These are phyloP conservation scores for Hypomecis atomaria DNA, from an alignment of 2,888 invertebrate species.

Conservation along the genomic window DNA sequence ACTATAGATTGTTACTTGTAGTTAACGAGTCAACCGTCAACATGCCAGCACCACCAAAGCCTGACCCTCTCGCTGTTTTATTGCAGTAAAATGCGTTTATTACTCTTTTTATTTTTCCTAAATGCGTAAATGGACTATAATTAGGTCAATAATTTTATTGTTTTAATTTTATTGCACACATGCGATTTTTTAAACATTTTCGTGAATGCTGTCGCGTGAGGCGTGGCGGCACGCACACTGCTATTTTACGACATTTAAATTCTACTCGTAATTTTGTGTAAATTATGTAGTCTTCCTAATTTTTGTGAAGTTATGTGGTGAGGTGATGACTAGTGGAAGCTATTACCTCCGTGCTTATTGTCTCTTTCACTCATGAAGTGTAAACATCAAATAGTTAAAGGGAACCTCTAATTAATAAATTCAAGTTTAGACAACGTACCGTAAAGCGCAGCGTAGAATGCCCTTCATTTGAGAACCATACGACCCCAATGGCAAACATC, in stretches of 20 bases:
- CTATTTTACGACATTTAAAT: slow-evolving; percentile 7
- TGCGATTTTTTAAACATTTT: slow-evolving; percentile 24
- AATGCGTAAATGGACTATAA: slow-evolving; percentile 19
- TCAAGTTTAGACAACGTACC: too few species aligned
- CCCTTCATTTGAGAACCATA: too few species aligned
- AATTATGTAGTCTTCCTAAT: too few species aligned
- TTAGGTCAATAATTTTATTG: slow-evolving; percentile 17
- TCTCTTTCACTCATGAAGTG: too few species aligned
- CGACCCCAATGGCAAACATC: too few species aligned
- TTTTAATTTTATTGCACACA: slow-evolving; percentile 30
- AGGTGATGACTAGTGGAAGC: too few species aligned
- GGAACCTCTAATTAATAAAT: too few species aligned
- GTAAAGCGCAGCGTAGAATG: too few species aligned
- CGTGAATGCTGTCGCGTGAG: slow-evolving; percentile 23
- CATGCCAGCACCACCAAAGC: neutral
- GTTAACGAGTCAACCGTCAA: neutral
- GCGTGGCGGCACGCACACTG: slow-evolving; percentile 15
- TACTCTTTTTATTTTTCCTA: slow-evolving; percentile 17
- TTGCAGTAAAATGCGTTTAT: slow-evolving; percentile 16
- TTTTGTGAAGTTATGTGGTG: too few species aligned
- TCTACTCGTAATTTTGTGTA: neutral
- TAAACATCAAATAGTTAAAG: too few species aligned
- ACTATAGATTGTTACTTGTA: too few species aligned
- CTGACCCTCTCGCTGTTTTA: slow-evolving; percentile 14
- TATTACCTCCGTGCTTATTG: too few species aligned